Base-by-base conservation (phyloP, 2,888 invertebrate genomes). In the Macropis europaea region DNA sequence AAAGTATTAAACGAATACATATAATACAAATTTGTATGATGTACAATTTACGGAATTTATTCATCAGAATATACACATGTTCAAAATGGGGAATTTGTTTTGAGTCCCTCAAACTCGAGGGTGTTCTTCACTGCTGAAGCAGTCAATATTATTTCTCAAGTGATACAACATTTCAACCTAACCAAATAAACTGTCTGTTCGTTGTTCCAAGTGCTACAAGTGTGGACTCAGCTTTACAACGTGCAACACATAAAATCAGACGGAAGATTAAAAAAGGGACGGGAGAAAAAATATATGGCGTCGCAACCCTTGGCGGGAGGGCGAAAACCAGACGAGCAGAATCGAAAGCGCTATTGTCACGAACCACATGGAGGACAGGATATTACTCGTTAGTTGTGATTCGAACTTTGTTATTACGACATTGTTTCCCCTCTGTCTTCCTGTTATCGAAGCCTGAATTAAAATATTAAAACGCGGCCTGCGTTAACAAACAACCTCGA, bases 321-420 rank as follows among this genome's bases (percentile, higher is more conserved):
- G 36, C 54, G 50, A 45, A 61, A 50, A 73, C 24, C 54, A 45
- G 42, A 73, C 60, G 22, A 60, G 69, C 17, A 40, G 42, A 36
- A 70, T 69, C 71, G 70, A 56, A 71, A 71, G 61, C 43, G 53
- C 56, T 56, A 61, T 71, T 69, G 71, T 71, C 43, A 9, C 15
- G 22, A 43, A 42, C 60, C 54, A 71, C 54, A 71, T 69, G 48
- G 60, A 28, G 62, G 52, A 61, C 72, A 71, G 73, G 73, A 73
- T 73, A 71, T 73, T 71, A 56, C 72, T 71, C 66, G 36, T 73
- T 73, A 72, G 63, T 73, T 71, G 64, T 61, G 48, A 73, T 50
- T 73, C 63, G 47, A 73, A 59, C 71, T 48, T 73, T 71, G n/a
- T 63, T 63, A 71, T 70, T 48, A 38, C 63, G 36, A 71, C 32